Evolutionary conservation across 2,113 vertebrate species (phyloP).

Genomic region (Corynorhinus townsendii): DNA sequence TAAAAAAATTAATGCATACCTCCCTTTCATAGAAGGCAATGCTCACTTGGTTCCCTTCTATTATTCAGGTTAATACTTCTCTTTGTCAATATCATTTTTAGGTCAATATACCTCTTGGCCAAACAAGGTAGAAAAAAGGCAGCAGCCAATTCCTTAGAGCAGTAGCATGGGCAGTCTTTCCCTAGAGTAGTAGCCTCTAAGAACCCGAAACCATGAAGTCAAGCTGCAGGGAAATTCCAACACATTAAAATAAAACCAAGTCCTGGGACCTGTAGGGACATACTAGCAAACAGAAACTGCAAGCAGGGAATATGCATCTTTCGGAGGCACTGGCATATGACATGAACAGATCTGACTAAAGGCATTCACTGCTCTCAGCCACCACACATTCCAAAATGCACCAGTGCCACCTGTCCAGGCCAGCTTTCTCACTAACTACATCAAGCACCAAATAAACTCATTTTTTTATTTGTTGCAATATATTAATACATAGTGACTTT

Average conservation of each 20-base stretch:
- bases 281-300: neutral
- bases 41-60: neutral
- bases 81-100: neutral
- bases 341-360: neutral
- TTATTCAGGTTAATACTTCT: neutral
- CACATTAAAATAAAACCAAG: slow-evolving; percentile 22
- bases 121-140: neutral
- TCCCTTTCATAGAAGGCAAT: neutral
- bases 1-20: neutral
- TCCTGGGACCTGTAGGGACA: neutral
- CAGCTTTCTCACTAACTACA: neutral
- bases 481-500: neutral
- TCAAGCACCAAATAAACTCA: neutral
- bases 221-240: neutral
- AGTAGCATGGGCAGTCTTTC: neutral
- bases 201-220: neutral
- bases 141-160: neutral
- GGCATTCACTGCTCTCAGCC: neutral
- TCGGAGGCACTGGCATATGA: neutral
- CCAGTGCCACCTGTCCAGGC: neutral
- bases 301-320: neutral
- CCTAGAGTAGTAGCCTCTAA: neutral
- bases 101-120: neutral
- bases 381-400: neutral
- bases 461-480: neutral